phyloP scores from a whole-genome alignment of 2,888 invertebrate species.

The Aphidoletes aphidimyza region DNA sequence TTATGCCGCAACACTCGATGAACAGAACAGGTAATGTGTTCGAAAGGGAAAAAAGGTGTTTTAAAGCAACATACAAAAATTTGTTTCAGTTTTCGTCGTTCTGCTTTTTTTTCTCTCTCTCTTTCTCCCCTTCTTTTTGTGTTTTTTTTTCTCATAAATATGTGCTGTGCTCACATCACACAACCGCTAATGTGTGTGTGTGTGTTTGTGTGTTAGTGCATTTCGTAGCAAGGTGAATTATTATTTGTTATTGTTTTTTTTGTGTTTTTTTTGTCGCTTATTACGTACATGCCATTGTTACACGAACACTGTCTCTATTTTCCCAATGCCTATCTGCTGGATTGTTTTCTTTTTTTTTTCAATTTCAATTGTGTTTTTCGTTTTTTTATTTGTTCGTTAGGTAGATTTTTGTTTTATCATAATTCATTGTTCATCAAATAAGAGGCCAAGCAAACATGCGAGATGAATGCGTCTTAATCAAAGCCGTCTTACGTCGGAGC shows the following conservation, averaged over 20 bases:
- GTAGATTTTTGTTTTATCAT: too few species aligned
- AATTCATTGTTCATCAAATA: too few species aligned
- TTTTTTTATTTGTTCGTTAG: neutral
- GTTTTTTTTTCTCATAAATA: neutral
- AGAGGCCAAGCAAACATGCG: too few species aligned
- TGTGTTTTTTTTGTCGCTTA: conserved; percentile 1
- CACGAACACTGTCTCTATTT: neutral
- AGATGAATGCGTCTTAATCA: too few species aligned
- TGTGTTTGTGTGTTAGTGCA: neutral
- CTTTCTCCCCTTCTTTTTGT: neutral
- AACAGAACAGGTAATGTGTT: neutral
- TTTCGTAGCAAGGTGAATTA: conserved; percentile 8
- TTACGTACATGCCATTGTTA: neutral
- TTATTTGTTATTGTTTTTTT: conserved; percentile 36
- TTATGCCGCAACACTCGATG: neutral
- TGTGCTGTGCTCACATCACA: neutral
- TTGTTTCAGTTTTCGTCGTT: conserved; percentile 11
- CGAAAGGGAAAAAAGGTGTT: neutral
- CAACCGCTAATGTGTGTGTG: neutral
- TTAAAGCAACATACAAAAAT: conserved; percentile 8
- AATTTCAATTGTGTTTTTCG: neutral
- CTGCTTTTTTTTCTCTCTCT: neutral
- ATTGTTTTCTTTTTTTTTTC: neutral
- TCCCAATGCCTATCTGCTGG: neutral
- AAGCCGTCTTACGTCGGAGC: too few species aligned